Base-by-base conservation (phyloP, 2,797 vertebrate genomes). In the Huso huso region DNA sequence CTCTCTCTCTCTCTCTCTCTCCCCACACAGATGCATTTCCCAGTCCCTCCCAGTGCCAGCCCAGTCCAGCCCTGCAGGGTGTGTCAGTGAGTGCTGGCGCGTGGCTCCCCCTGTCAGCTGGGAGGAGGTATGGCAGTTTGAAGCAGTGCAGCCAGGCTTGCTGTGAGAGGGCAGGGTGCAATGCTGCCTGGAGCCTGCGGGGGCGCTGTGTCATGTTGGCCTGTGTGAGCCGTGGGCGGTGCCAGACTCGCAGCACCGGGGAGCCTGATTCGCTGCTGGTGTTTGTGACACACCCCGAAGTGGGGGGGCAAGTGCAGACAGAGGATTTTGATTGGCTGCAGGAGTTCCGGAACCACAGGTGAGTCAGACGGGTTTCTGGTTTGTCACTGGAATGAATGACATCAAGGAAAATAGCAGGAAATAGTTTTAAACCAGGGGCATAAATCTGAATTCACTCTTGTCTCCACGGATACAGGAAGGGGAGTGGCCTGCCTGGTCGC, bases 151-250 rank as follows among this genome's bases (percentile, higher is more conserved):
- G 87, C 88, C 82, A 90, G 76, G 75, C 85, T 10, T 99, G 97
- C 85, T 99, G 96, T 83, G 75, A 86, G 81, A 82, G 75, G 62
- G 88, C 91, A 3, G 74, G 78, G 62, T 99, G 97, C 73, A 80
- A 82, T 18, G 93, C 88, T 5, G 91, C 94, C 72, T 99, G 97
- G 97, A 92, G 94, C 83, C 75, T 92, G 37, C 90, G 88, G 8
- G 91, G 89, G 1, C 84, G 78, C 70, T 99, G 97, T 61, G 87
- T 96, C 69, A 90, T 93, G 49, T 91, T 96, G 68, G 78, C 86
- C 76, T 99, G 97, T 82, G 76, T 74, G 1, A 48, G 51, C 48
- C 75, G 71, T 4, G 73, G 72, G 0, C 78, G 66, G 7, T 99
- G 96, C 74, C 73, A 37, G 64, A 63, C 71, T 23, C 63, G 71